These are phyloP conservation scores for Coregonus clupeaformis DNA, from an alignment of 2,113 vertebrate genomes.

Conservation along the genomic window DNA sequence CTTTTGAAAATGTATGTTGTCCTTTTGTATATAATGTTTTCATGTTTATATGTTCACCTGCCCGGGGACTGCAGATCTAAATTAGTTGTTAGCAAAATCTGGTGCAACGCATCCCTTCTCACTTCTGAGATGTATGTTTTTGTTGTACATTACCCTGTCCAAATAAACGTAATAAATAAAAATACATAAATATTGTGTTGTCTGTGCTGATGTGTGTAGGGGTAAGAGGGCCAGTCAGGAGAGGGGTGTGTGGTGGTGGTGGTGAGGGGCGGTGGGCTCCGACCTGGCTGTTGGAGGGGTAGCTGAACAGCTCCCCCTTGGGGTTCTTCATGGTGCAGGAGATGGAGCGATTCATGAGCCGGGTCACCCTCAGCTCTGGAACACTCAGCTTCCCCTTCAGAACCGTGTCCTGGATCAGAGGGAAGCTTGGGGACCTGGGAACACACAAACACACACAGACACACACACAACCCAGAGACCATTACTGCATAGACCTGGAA, in stretches of 20 bases:
- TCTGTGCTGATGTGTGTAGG: neutral
- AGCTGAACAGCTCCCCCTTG: conserved; percentile 93
- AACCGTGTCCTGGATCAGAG: conserved; percentile 93
- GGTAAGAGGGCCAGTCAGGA: conserved; percentile 5
- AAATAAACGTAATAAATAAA: no score
- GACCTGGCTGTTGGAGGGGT: conserved; percentile 92
- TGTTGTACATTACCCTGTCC: no score
- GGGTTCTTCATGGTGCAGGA: conserved; percentile 97
- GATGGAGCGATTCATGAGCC: conserved; percentile 95
- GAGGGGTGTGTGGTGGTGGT: conserved; percentile 3
- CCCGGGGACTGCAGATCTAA: no score
- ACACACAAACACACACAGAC: neutral
- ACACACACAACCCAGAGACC: neutral
- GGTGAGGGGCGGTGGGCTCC: conserved; percentile 22
- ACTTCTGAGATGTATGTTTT: no score
- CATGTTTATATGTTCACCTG: no score
- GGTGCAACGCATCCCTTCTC: no score
- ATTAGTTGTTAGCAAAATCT: no score
- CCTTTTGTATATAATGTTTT: no score
- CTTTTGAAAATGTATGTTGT: no score
- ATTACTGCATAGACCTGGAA: neutral
- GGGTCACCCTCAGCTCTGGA: conserved; percentile 89
- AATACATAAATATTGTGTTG: neutral
- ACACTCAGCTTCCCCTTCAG: conserved; percentile 93
- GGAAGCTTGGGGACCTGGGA: conserved; percentile 93